Percentiles rank a stretch among this genome's conserved stretches.
These are phyloP conservation scores for Corbicula japonica DNA, from an alignment of 2,888 invertebrate species.

Conservation along the genomic window DNA sequence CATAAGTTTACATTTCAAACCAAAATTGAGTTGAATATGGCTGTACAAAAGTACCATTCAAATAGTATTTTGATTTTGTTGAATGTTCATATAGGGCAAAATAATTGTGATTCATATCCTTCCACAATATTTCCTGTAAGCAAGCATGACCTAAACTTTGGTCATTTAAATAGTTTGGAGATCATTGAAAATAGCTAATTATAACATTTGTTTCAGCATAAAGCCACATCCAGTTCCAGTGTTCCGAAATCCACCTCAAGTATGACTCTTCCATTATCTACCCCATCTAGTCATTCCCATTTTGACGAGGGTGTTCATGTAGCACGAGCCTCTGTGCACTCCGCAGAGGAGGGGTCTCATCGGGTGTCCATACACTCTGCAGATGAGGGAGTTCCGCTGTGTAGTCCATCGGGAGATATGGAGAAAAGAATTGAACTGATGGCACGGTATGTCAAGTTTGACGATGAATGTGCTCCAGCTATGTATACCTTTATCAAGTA, in stretches of 20 bases:
- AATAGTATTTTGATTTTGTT: too few species aligned
- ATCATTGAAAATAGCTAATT: too few species aligned
- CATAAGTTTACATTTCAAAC: too few species aligned
- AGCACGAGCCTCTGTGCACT: constrained; percentile 37
- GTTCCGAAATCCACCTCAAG: constrained; percentile 84
- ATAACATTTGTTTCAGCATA: constrained; percentile 42
- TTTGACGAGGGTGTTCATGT: constrained; percentile 77
- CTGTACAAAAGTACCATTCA: too few species aligned
- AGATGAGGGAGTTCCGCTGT: too few species aligned
- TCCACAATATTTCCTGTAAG: too few species aligned
- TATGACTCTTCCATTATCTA: constrained; percentile 84
- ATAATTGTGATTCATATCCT: too few species aligned
- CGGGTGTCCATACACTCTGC: constrained; percentile 27
- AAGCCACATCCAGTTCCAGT: constrained; percentile 78
- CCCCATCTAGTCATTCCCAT: constrained; percentile 84
- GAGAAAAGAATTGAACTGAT: constrained; percentile 83
- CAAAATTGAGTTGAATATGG: too few species aligned
- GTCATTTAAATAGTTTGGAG: too few species aligned
- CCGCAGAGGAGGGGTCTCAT: constrained; percentile 32
- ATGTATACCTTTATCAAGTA: neutral
- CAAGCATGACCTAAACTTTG: too few species aligned
- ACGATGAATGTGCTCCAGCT: neutral
- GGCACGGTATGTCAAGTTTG: constrained; percentile 74
- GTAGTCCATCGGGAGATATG: constrained; percentile 78
- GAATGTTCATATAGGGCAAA: too few species aligned